phyloP scores from a whole-genome alignment of 2,113 vertebrate species.

The Chaetodon trifascialis region DNA sequence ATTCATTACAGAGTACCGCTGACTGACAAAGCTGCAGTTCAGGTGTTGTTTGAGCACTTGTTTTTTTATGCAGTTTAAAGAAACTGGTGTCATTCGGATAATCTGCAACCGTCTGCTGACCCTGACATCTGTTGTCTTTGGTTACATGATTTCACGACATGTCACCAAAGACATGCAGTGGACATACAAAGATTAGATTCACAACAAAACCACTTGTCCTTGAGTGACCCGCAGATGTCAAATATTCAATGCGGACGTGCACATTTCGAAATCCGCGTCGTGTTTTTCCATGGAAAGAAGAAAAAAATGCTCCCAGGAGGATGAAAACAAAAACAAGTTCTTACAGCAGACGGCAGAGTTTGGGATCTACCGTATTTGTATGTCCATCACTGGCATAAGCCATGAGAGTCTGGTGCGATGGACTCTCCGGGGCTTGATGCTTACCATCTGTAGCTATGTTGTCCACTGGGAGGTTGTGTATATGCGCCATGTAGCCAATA shows the following conservation, averaged over 20 bases:
- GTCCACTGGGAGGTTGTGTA: slow-evolving; percentile 83
- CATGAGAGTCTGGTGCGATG: neutral
- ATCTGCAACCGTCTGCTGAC: neutral
- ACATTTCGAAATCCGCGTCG: slow-evolving; percentile 7
- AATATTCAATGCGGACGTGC: neutral
- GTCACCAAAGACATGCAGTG: too few relatives aligned
- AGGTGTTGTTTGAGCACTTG: too few relatives aligned
- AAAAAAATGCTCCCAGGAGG: neutral
- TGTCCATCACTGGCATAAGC: neutral
- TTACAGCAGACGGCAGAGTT: neutral
- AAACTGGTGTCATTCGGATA: too few relatives aligned
- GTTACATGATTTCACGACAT: neutral
- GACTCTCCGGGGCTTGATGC: slow-evolving; percentile 17
- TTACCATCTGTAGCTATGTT: slow-evolving; percentile 85
- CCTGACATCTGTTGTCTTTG: neutral
- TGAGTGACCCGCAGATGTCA: neutral
- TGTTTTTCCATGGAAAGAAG: slow-evolving; percentile 3
- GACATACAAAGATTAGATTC: too few relatives aligned
- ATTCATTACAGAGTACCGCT: too few relatives aligned
- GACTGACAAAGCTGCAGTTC: too few relatives aligned
- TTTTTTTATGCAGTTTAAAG: too few relatives aligned
- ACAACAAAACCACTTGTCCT: neutral
- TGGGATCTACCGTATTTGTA: neutral
- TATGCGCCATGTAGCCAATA: slow-evolving; percentile 85
- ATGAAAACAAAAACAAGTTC: slow-evolving; percentile 9